A percentile compares a stretch with the other conserved stretches of the same genome.
Evolutionary conservation across 2,797 vertebrate genomes (phyloP).

Genomic region (Danio choprae): DNA sequence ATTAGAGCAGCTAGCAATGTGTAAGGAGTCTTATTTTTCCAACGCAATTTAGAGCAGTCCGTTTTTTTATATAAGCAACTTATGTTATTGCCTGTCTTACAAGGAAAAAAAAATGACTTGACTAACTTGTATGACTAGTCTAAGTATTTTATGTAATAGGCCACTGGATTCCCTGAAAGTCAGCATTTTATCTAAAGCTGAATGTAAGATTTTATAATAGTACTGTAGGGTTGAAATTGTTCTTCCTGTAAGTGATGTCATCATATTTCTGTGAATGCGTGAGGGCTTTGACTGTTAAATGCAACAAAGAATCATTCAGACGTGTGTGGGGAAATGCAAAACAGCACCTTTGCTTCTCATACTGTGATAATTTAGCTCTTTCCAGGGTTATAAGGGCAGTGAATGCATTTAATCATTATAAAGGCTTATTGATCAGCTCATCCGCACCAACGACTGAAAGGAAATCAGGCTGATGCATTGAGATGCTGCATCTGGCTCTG

Average conservation of each 20-base stretch:
- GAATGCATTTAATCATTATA: constrained; percentile 43
- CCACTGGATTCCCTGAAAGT: not conserved
- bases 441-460: not conserved
- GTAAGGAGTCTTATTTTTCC: too few relatives aligned
- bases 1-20: too few relatives aligned
- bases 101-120: too few relatives aligned
- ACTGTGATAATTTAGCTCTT: constrained; percentile 59
- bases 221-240: constrained; percentile 63
- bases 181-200: constrained; percentile 64
- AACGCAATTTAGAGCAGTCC: too few relatives aligned
- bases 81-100: too few relatives aligned
- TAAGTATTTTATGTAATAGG: too few relatives aligned
- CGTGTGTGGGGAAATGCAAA: constrained; percentile 66
- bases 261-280: constrained; percentile 66
- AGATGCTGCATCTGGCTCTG: constrained; percentile 42
- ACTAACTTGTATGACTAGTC: too few relatives aligned
- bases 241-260: constrained; percentile 69
- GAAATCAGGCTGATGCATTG: constrained; percentile 11
- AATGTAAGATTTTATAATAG: constrained; percentile 37
- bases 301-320: constrained; percentile 72
- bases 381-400: constrained; percentile 49
- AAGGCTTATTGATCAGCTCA: constrained; percentile 29
- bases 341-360: constrained; percentile 63
- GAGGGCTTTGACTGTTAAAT: constrained; percentile 61
- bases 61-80: too few relatives aligned